Evolutionary conservation across 1,140 invertebrate species (phyloP).

Genomic region (Drosophila melanica): DNA sequence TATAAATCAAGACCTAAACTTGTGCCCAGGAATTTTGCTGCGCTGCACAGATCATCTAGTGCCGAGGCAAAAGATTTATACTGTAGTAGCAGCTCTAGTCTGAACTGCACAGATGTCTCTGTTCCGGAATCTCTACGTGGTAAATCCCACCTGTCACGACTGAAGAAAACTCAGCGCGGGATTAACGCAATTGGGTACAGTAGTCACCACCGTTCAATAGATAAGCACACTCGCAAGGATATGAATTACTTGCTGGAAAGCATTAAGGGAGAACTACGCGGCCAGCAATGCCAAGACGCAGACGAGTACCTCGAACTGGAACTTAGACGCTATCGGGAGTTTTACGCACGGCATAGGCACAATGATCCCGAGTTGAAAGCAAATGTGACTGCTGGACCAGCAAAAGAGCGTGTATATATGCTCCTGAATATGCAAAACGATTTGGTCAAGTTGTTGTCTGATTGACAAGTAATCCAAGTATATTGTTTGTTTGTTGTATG

Average conservation of each 20-base stretch:
- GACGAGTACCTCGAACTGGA: slow-evolving; percentile 60
- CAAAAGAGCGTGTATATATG: slow-evolving; percentile 45
- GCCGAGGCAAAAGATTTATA: not conserved
- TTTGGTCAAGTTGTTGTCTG: slow-evolving; percentile 58
- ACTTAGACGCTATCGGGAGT: slow-evolving; percentile 53
- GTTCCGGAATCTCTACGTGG: not conserved
- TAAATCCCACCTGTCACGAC: not conserved
- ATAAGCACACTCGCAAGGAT: slow-evolving; percentile 1
- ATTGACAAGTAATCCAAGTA: slow-evolving; percentile 1
- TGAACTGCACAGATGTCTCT: not conserved
- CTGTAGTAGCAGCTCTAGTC: not conserved
- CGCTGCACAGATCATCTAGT: not conserved
- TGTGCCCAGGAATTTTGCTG: slow-evolving; percentile 9
- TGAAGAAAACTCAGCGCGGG: not conserved
- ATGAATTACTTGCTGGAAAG: slow-evolving; percentile 41
- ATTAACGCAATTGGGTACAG: not conserved
- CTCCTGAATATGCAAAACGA: slow-evolving; percentile 69
- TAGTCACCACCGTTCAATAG: not conserved
- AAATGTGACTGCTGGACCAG: not conserved
- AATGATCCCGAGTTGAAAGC: slow-evolving; percentile 20
- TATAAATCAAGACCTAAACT: slow-evolving; percentile 21
- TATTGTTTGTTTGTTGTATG: not conserved
- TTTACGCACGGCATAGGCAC: slow-evolving; percentile 18
- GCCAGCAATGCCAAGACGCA: slow-evolving; percentile 8
- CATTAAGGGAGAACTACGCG: slow-evolving; percentile 58